Evolutionary conservation across 2,797 vertebrate species (phyloP), one percentile per base, ranked within the genome.

Genomic region (Pempheris klunzingeri): DNA sequence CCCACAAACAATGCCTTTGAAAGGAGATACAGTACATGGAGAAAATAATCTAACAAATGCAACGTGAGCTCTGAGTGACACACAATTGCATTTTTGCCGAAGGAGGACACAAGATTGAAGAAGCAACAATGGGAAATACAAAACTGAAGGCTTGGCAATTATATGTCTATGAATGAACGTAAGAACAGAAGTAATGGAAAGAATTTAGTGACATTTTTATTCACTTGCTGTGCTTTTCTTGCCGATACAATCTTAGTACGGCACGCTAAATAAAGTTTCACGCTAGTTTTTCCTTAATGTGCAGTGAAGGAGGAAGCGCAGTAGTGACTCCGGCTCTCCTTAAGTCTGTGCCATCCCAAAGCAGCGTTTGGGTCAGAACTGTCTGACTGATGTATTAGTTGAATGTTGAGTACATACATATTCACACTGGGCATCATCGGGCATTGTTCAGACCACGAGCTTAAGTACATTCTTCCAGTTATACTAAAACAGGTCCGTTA

Each of bases 21-120:
- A 3, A 1, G 20, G 55, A 60, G 20, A 22, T 17, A 53, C 34
- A 64, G 54, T 59, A 52, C 46, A 62, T 30, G 28, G 57, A 28
- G n/a, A 24, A 54, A 43, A 74, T 67, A 81, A 81, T 67, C 61
- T 26, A 57, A 18, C 18, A 53, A 59, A 55, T 69, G 7, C 36
- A 54, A 47, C 47, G 74, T 41, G 32, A 55, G 54, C 62, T 73
- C 63, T 71, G 39, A 26, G 34, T 5, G 14, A 44, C 46, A 47
- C 11, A 63, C 41, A 74, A 30, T 46, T 15, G 24, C 18, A 32
- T 71, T 60, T 73, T 65, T 8, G 20, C 32, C 4, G 12, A 24
- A 66, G 15, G 68, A 28, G 22, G 17, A 26, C 12, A 30, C 11
- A 6, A 34, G 54, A 52, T 38, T 57, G 38, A 67, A 55, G 18